Evolutionary conservation across 2,113 vertebrate species (phyloP).

Genomic region (Tragulus kanchil): DNA sequence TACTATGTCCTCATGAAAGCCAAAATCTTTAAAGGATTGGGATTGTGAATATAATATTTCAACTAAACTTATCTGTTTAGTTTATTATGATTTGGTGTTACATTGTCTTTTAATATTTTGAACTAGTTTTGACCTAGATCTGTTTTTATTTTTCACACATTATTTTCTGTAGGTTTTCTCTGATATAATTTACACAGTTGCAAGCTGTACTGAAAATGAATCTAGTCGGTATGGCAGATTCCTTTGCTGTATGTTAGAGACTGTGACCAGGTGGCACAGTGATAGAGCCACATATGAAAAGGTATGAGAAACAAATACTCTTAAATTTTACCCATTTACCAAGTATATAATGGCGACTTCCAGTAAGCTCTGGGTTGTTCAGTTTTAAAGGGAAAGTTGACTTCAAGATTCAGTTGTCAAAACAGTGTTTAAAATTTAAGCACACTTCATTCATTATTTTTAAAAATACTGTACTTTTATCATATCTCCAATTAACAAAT

Average conservation of each 20-base stretch:
- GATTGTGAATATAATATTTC: constrained; percentile 47
- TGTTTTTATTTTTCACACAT: constrained; percentile 58
- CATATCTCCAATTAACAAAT: constrained; percentile 32
- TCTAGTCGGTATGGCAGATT: constrained; percentile 98
- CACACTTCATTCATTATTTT: constrained; percentile 29
- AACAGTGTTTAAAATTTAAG: constrained; percentile 51
- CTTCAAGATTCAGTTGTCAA: constrained; percentile 59
- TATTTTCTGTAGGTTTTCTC: constrained; percentile 94
- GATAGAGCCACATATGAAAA: constrained; percentile 97
- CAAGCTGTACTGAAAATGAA: constrained; percentile 99
- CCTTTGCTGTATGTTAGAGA: constrained; percentile 99
- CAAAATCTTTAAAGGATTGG: constrained; percentile 28
- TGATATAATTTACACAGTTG: constrained; percentile 99
- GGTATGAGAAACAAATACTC: constrained; percentile 85
- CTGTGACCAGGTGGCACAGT: constrained; percentile 98
- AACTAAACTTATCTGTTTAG: constrained; percentile 32
- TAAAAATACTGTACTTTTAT: constrained; percentile 27
- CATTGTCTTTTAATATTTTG: constrained; percentile 41
- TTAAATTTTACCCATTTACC: neutral
- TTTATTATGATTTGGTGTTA: constrained; percentile 40
- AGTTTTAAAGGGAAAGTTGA: constrained; percentile 43
- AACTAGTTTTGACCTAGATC: too few species aligned
- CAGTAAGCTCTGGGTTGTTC: constrained; percentile 17
- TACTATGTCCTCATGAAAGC: constrained; percentile 25
- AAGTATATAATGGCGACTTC: neutral